Conservation (phyloP, 2,113 vertebrate species). For the Grammomys surdaster region DNA sequence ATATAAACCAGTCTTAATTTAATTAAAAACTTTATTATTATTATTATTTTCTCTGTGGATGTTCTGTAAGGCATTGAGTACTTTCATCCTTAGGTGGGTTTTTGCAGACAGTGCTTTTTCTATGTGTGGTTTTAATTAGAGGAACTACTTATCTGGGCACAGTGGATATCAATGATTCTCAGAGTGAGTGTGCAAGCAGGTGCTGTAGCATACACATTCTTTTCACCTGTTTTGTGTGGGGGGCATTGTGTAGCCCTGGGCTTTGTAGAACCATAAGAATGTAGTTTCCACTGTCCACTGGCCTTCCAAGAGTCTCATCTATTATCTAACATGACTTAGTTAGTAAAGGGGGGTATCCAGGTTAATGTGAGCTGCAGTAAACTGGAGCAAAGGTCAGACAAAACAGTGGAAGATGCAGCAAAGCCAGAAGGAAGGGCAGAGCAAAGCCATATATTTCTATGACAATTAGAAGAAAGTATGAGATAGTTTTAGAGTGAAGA, state of each 20-base stretch:
- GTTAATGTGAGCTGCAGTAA: background rate
- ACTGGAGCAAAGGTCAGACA: background rate
- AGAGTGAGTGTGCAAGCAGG: background rate
- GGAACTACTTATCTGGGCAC: background rate
- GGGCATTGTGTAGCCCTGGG: background rate
- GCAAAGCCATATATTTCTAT: background rate
- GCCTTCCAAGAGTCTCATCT: background rate
- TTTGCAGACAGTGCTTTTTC: background rate
- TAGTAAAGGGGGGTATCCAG: too few relatives aligned
- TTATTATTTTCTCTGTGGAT: background rate
- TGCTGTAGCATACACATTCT: background rate
- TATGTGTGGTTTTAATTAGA: background rate
- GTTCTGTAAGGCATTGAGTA: too few relatives aligned
- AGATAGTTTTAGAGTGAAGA: background rate
- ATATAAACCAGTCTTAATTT: background rate
- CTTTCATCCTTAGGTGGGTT: background rate
- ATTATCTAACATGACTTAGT: too few relatives aligned
- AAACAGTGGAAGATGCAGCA: fast-evolving
- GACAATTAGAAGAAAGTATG: background rate
- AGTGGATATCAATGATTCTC: fast-evolving
- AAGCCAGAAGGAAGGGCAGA: background rate
- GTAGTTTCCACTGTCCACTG: background rate
- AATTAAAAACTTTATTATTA: background rate
- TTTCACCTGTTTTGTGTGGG: background rate
- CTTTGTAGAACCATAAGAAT: fast-evolving